Evolutionary conservation across 2,888 invertebrate genomes (phyloP).

Genomic region (Mesoligia furuncula): DNA sequence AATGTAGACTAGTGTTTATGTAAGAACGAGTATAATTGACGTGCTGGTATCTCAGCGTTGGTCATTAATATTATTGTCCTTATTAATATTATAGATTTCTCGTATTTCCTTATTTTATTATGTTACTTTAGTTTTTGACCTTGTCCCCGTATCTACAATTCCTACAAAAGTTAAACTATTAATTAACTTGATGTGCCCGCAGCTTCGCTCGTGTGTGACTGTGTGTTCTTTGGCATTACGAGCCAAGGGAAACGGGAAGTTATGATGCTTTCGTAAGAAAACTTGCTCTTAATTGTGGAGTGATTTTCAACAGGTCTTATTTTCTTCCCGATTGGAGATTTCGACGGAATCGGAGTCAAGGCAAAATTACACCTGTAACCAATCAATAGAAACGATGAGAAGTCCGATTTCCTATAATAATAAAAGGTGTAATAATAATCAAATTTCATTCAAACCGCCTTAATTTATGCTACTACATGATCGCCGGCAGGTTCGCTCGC

Average conservation of each 20-base stretch:
- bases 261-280: not conserved
- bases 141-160: too few species aligned
- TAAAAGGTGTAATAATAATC: not conserved
- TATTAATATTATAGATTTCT: constrained; percentile 10
- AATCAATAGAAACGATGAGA: too few species aligned
- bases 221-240: not conserved
- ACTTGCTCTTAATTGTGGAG: not conserved
- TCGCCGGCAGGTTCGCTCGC: too few species aligned
- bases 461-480: too few species aligned
- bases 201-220: not conserved
- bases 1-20: constrained; percentile 31
- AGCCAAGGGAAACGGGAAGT: not conserved
- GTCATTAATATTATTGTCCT: constrained; percentile 22
- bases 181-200: not conserved
- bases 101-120: not conserved
- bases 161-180: not conserved
- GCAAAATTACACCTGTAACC: not conserved
- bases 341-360: not conserved
- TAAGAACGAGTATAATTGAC: constrained; percentile 47
- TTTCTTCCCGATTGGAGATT: not conserved
- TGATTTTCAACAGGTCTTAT: not conserved
- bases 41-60: constrained; percentile 1
- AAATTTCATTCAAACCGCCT: not conserved
- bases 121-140: not conserved
- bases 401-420: not conserved